Evolutionary conservation across 2,113 vertebrate species (phyloP), one percentile per base, ranked within the genome.

Genomic region (Irena cyanogastra): DNA sequence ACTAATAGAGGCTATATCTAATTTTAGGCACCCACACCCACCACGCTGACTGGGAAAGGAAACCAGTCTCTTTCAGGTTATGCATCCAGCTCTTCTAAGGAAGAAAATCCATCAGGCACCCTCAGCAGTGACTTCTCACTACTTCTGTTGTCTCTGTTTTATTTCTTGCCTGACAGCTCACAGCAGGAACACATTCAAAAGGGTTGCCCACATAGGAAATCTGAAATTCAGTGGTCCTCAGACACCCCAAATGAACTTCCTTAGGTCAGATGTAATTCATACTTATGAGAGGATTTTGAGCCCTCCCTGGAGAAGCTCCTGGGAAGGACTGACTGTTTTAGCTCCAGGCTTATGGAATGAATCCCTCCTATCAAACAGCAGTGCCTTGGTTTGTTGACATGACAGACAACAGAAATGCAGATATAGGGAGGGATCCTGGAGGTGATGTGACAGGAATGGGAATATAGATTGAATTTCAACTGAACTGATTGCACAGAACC

Each of bases 21-120:
- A 86, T 89, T 93, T 95, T 91, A 94, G 78, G 33, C 65, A 57
- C 44, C 63, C 59, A 72, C 74, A 93, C 63, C 52, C 90, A 90
- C 37, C 31, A 52, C 0, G 0, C 18, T 74, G 56, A 70, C 56
- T 81, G 85, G 82, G 75, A 87, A 90, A 90, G 42, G 59, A 91
- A 96, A 45, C 20, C 76, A 88, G n/a, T 5, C 39, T 50, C 59
- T 69, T 85, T 47, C 86, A 88, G 79, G 56, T 80, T 90, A 23
- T 0, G 7, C 26, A 80, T 90, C n/a, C 68, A 93, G 52, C 52
- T 94, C 56, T 54, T 85, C 39, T 78, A 64, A 72, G 61, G 37
- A 75, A 75, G 31, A 74, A 91, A 86, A 90, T 85, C 45, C 85
- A 90, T 78, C 49, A 90, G 47, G 39, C n/a, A 45, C 56, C 0